Percentiles rank a stretch among this genome's conserved stretches.
These are phyloP conservation scores for Astreopora myriophthalma DNA, from an alignment of 64 coral and sea anemone species.

Conservation along the genomic window DNA sequence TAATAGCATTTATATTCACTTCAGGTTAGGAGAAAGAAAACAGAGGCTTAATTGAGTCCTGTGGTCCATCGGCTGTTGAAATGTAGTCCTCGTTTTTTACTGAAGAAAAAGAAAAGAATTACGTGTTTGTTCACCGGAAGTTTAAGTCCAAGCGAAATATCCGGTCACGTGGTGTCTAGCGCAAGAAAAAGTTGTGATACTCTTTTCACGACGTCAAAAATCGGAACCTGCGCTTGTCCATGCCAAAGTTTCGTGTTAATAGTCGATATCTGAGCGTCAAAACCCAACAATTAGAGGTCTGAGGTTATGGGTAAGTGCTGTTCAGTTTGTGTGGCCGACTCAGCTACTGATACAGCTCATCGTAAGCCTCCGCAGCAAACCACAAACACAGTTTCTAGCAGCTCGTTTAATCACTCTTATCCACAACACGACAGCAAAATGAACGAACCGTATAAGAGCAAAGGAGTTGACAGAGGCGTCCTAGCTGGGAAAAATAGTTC, in stretches of 20 bases:
- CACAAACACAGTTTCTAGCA: constrained; percentile 88
- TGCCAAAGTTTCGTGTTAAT: not conserved
- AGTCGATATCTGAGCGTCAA: not conserved
- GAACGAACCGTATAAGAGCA: constrained; percentile 80
- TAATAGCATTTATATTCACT: not conserved
- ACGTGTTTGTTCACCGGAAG: constrained; percentile 10
- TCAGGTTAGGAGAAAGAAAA: not conserved
- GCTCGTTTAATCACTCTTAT: constrained; percentile 69
- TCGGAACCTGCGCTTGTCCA: not conserved
- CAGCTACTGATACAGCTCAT: constrained; percentile 67
- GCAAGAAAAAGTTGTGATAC: constrained; percentile 37
- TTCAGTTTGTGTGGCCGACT: constrained; percentile 86
- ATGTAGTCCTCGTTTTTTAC: no score
- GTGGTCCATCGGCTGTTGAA: no score
- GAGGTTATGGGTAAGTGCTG: constrained; percentile 96
- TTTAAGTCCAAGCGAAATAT: not conserved
- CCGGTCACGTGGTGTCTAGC: constrained; percentile 42
- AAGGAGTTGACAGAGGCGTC: constrained; percentile 81
- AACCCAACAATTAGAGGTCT: constrained; percentile 2
- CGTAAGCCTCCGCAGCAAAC: constrained; percentile 90
- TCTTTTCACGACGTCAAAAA: not conserved
- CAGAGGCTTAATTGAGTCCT: not conserved
- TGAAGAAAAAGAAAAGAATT: not conserved
- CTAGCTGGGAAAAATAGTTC: constrained; percentile 69
- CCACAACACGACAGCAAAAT: constrained; percentile 51